Conservation (phyloP, 2,113 vertebrate species). For the Syngnathoides biaculeatus region DNA sequence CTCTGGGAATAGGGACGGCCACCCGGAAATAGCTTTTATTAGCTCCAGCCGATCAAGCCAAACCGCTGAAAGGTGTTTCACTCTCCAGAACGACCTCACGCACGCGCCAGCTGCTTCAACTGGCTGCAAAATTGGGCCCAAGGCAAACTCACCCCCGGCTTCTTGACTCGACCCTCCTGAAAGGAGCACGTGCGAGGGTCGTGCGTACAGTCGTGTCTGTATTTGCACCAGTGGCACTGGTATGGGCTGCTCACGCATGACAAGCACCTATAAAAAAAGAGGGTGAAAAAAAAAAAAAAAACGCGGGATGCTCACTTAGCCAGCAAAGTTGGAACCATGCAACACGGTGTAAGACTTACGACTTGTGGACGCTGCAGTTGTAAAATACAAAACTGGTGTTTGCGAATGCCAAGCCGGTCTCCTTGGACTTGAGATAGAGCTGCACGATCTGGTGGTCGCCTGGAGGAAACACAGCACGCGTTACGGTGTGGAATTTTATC, state of each 20-base stretch:
- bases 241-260: slow-evolving; percentile 95
- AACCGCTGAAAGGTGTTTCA: slow-evolving; percentile 53
- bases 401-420: slow-evolving; percentile 94
- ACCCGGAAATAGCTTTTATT: slow-evolving; percentile 64
- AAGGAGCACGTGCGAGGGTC: slow-evolving; percentile 95
- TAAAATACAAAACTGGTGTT: slow-evolving; percentile 98
- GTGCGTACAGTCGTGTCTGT: slow-evolving; percentile 91
- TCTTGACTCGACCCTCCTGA: slow-evolving; percentile 91
- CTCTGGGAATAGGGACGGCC: slow-evolving; percentile 58
- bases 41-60: slow-evolving; percentile 54
- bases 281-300: background rate
- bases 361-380: slow-evolving; percentile 98
- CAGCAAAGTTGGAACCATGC: background rate
- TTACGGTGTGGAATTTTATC: slow-evolving; percentile 10
- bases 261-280: slow-evolving; percentile 77
- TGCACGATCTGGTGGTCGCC: slow-evolving; percentile 97
- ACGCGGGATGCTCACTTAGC: background rate
- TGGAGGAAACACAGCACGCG: slow-evolving; percentile 41
- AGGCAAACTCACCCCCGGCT: slow-evolving; percentile 81
- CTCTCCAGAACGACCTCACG: slow-evolving; percentile 7
- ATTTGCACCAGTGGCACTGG: slow-evolving; percentile 98
- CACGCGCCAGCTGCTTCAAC: too few relatives aligned
- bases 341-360: slow-evolving; percentile 75
- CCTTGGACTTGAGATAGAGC: slow-evolving; percentile 95
- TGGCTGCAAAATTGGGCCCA: background rate